Conservation (phyloP, 2,888 invertebrate genomes). For the Dastarcus helophoroides region DNA sequence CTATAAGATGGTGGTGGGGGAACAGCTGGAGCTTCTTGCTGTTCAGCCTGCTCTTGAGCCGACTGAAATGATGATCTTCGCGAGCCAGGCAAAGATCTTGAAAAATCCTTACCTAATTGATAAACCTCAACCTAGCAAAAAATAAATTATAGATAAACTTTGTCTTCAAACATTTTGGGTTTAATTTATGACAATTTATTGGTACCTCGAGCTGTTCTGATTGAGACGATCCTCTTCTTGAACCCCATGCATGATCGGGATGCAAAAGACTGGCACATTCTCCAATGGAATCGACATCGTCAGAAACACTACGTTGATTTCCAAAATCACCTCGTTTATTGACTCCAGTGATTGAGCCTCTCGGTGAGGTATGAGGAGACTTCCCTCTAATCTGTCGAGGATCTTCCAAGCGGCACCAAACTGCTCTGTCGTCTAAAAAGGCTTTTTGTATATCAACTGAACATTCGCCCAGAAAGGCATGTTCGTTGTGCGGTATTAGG, state of each 20-base stretch:
- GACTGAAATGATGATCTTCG: slow-evolving; percentile 73
- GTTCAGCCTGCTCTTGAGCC: slow-evolving; percentile 42
- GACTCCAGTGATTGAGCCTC: slow-evolving; percentile 60
- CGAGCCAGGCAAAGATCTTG: slow-evolving; percentile 74
- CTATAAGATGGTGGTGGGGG: slow-evolving; percentile 47
- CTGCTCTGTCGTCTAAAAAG: slow-evolving; percentile 75
- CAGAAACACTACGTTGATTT: slow-evolving; percentile 61
- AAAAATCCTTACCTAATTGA: slow-evolving; percentile 76
- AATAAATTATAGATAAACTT: not conserved
- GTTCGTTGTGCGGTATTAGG: slow-evolving; percentile 69
- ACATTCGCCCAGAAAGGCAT: slow-evolving; percentile 70
- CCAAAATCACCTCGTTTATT: slow-evolving; percentile 60
- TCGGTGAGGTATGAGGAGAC: slow-evolving; percentile 67
- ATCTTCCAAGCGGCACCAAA: slow-evolving; percentile 83
- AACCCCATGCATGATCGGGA: slow-evolving; percentile 75
- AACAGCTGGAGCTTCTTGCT: slow-evolving; percentile 37
- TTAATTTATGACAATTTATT: too few relatives aligned
- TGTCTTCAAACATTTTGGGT: not conserved
- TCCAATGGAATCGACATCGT: slow-evolving; percentile 65
- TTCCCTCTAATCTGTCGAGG: slow-evolving; percentile 59
- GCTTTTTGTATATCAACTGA: slow-evolving; percentile 72
- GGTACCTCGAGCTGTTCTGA: slow-evolving; percentile 79
- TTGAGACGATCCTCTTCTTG: slow-evolving; percentile 78
- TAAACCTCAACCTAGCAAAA: slow-evolving; percentile 63
- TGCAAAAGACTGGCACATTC: slow-evolving; percentile 67